phyloP scores from a whole-genome alignment of 2,113 vertebrate species.

The Chloebia gouldiae region DNA sequence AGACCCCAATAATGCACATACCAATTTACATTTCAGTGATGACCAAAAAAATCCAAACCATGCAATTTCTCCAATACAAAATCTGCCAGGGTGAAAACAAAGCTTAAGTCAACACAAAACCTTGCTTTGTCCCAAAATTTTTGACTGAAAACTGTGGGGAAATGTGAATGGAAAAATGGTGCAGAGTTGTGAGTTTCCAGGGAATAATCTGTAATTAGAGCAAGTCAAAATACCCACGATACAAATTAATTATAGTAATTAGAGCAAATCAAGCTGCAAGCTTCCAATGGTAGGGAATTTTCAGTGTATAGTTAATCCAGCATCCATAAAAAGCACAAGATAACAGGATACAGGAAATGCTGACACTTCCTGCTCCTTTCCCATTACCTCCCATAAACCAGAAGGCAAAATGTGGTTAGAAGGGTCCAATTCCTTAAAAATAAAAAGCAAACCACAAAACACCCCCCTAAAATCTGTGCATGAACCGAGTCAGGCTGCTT shows the following conservation, averaged over 20 bases:
- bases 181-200: neutral
- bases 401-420: neutral
- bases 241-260: neutral
- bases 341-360: constrained; percentile 70
- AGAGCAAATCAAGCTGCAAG: neutral
- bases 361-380: constrained; percentile 50
- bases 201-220: neutral
- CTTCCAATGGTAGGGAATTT: neutral
- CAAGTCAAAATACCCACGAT: neutral
- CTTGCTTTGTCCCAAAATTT: neutral
- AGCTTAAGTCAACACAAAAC: neutral
- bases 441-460: neutral
- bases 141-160: neutral
- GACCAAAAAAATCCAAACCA: accelerated
- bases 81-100: neutral
- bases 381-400: constrained; percentile 15
- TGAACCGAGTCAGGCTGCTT: neutral
- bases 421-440: neutral
- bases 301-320: neutral
- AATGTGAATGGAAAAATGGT: neutral
- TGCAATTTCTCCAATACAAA: neutral
- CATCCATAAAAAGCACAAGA: constrained; percentile 42
- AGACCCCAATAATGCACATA: neutral
- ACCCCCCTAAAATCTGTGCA: neutral
- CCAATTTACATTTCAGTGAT: neutral